Conservation (phyloP, 53 echinoderm and acorn worm genomes). For the Patiria pectinifera region DNA sequence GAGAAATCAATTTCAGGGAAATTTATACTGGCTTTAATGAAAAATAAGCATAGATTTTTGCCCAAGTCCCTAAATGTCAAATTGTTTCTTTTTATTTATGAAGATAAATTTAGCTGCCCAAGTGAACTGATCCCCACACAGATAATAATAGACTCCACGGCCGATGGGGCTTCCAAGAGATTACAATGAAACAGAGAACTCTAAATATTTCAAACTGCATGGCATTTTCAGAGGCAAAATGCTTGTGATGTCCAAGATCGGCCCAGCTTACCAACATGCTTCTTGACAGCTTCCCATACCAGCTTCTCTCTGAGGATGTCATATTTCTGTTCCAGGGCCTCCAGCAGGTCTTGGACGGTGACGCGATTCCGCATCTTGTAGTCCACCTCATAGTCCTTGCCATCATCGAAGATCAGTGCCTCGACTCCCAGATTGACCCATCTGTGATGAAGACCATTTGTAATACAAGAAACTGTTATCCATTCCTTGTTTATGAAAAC, state of each 20-base stretch:
- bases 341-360: conserved; percentile 90
- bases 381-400: conserved; percentile 82
- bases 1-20: too few species aligned
- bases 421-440: conserved; percentile 97
- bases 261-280: conserved; percentile 83
- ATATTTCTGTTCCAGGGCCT: conserved; percentile 95
- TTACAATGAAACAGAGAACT: background rate
- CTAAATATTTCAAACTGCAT: background rate
- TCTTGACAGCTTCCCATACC: conserved; percentile 85
- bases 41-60: too few species aligned
- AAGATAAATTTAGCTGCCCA: too few species aligned
- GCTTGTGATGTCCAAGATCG: background rate
- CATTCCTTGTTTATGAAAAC: too few species aligned
- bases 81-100: too few species aligned
- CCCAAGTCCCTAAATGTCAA: too few species aligned
- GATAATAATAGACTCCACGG: too few species aligned
- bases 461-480: too few species aligned
- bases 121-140: too few species aligned
- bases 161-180: too few species aligned
- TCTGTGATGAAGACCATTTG: conserved; percentile 34
- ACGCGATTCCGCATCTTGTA: conserved; percentile 83
- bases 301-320: conserved; percentile 96
- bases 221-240: background rate
- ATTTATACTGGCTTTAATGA: too few species aligned
- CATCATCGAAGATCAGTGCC: conserved; percentile 94